phyloP scores from a whole-genome alignment of 1,140 invertebrate genomes.

The Babylonia areolata region DNA sequence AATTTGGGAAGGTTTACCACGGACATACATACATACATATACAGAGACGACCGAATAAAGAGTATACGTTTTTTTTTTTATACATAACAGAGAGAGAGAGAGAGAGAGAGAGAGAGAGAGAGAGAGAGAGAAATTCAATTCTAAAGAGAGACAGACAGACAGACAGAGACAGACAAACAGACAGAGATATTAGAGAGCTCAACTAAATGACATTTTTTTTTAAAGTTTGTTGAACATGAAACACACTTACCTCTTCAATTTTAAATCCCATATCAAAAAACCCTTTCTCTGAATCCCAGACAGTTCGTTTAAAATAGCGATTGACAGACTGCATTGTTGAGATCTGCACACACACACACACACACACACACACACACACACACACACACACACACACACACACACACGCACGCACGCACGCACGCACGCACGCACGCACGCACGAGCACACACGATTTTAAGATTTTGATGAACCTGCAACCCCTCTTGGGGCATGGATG shows the following conservation, averaged over 20 bases:
- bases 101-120: too few relatives aligned
- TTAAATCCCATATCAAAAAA: slow-evolving; percentile 34
- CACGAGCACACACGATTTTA: too few relatives aligned
- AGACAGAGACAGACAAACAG: not conserved
- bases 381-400: slow-evolving; percentile 11
- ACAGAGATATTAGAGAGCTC: not conserved
- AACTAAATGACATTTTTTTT: too few relatives aligned
- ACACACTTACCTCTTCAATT: slow-evolving; percentile 42
- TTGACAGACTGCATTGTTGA: slow-evolving; percentile 35
- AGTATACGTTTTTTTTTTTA: too few relatives aligned
- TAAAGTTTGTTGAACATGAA: not conserved
- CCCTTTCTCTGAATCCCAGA: slow-evolving; percentile 27
- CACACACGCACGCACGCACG: not conserved
- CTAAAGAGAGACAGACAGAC: not conserved
- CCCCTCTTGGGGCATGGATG: too few relatives aligned
- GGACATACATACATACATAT: too few relatives aligned
- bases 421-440: too few relatives aligned
- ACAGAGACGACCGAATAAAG: too few relatives aligned
- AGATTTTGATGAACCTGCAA: too few relatives aligned
- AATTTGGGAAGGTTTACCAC: too few relatives aligned
- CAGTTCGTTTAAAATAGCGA: slow-evolving; percentile 27
- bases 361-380: not conserved
- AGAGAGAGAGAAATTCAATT: too few relatives aligned
- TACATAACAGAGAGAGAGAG: too few relatives aligned
- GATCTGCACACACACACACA: slow-evolving; percentile 35